Evolutionary conservation across 2,797 vertebrate genomes (phyloP).

Genomic region (Lagocephalus sceleratus): DNA sequence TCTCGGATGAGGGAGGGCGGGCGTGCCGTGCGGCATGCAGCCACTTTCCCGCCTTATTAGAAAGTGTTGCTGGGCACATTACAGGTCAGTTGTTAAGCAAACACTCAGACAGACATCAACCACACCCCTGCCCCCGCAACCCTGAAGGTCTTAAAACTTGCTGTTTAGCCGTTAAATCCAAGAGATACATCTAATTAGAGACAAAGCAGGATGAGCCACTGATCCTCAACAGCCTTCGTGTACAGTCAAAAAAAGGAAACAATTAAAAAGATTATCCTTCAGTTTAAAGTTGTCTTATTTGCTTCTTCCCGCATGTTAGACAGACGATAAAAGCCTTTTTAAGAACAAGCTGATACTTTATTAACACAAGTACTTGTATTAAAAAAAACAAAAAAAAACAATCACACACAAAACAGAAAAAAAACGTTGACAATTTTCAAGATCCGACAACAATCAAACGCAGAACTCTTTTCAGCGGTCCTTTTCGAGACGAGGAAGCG

Average conservation of each 20-base stretch:
- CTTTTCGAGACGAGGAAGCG: slow-evolving; percentile 16
- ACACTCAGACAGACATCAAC: slow-evolving; percentile 28
- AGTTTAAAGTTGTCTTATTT: slow-evolving; percentile 9
- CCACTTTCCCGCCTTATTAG: slow-evolving; percentile 46
- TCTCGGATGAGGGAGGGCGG: slow-evolving; percentile 66
- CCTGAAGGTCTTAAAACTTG: slow-evolving; percentile 25
- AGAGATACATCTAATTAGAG: slow-evolving; percentile 37
- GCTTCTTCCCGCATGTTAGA: slow-evolving; percentile 2
- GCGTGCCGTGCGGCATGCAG: slow-evolving; percentile 42
- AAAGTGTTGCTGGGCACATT: slow-evolving; percentile 80
- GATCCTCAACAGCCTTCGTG: slow-evolving; percentile 23
- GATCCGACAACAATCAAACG: not conserved
- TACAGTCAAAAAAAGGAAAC: slow-evolving; percentile 16
- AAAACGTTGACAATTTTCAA: too few species aligned
- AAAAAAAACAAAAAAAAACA: slow-evolving; percentile 4
- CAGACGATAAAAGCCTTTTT: not conserved
- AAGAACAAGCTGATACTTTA: slow-evolving; percentile 32
- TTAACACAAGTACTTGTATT: slow-evolving; percentile 13
- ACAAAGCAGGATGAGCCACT: slow-evolving; percentile 39
- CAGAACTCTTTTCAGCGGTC: slow-evolving; percentile 7
- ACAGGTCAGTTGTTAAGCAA: slow-evolving; percentile 70
- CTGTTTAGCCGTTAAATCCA: slow-evolving; percentile 41
- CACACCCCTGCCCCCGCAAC: not conserved
- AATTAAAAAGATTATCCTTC: slow-evolving; percentile 34
- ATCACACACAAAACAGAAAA: slow-evolving; percentile 8